A percentile compares a stretch with the other conserved stretches of the same genome.
phyloP scores from a whole-genome alignment of 2,888 invertebrate genomes.

The Automeris io region DNA sequence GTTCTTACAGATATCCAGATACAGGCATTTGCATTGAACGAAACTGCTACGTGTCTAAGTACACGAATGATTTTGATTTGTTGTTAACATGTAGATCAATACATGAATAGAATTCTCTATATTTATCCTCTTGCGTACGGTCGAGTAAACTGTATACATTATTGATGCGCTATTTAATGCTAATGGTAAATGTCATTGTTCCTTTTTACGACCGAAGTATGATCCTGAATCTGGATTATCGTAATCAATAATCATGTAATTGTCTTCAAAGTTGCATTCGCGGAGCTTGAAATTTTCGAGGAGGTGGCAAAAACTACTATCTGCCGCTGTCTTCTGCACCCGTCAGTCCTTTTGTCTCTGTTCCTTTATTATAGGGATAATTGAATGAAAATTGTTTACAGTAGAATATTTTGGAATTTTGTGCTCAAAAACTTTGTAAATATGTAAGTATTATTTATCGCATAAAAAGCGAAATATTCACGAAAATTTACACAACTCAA shows the following conservation, averaged over 20 bases:
- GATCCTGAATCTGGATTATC: conserved; percentile 4
- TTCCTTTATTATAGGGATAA: no score
- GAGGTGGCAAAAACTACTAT: no score
- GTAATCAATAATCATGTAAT: conserved; percentile 5
- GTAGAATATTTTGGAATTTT: no score
- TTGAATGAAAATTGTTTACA: no score
- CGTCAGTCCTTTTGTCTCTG: no score
- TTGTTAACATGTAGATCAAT: conserved; percentile 42
- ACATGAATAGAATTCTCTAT: conserved; percentile 36
- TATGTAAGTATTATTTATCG: no score
- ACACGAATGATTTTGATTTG: conserved; percentile 51
- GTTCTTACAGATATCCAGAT: conserved; percentile 45
- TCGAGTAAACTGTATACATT: conserved; percentile 19
- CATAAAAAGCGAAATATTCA: no score
- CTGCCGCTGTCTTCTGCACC: no score
- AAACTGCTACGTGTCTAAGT: conserved; percentile 43
- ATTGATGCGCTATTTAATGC: conserved; percentile 20
- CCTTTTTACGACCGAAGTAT: conserved; percentile 9
- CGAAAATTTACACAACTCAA: no score
- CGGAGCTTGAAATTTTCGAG: no score
- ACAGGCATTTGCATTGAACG: conserved; percentile 36
- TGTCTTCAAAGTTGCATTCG: no score
- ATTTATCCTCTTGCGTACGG: conserved; percentile 34
- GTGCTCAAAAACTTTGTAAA: no score
- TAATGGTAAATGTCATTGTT: conserved; percentile 12